phyloP scores from a whole-genome alignment of 37 sponge, comb jelly and placozoan species.

The Chondrilla cf. caribensis region DNA sequence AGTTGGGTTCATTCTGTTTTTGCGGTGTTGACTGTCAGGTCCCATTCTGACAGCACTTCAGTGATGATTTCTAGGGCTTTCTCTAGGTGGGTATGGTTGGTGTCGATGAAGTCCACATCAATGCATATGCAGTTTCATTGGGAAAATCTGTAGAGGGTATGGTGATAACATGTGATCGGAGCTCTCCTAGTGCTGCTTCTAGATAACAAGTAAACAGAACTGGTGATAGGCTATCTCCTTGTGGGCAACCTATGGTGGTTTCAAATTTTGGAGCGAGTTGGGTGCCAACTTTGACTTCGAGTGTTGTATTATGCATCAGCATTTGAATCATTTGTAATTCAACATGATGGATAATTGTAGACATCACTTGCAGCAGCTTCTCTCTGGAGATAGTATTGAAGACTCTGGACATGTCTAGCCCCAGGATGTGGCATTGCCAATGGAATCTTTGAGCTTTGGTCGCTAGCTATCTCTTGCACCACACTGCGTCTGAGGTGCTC shows the following conservation, averaged over 20 bases:
- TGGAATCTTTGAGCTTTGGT: slow-evolving; percentile 5
- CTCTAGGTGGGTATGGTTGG: neutral
- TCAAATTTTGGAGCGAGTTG: slow-evolving; percentile 1
- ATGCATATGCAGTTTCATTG: neutral
- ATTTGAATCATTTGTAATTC: slow-evolving; percentile 8
- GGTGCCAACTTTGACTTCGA: slow-evolving; percentile 17
- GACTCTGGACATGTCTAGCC: neutral
- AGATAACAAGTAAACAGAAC: slow-evolving; percentile 13
- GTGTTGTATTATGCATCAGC: slow-evolving; percentile 20
- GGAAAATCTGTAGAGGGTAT: neutral
- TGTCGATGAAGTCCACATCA: slow-evolving; percentile 15
- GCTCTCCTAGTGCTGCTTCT: slow-evolving; percentile 3
- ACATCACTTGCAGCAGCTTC: slow-evolving; percentile 11
- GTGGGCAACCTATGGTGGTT: neutral
- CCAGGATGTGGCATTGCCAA: slow-evolving; percentile 11
- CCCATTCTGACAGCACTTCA: slow-evolving; percentile 7
- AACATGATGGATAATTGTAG: slow-evolving; percentile 11
- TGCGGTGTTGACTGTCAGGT: slow-evolving; percentile 11
- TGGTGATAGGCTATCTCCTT: slow-evolving; percentile 25
- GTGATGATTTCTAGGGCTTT: neutral
- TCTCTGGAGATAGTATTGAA: slow-evolving; percentile 6
- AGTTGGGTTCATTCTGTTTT: slow-evolving; percentile 4
- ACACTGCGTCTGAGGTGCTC: slow-evolving; percentile 17
- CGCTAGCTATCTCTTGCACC: slow-evolving; percentile 19
- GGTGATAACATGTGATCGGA: slow-evolving; percentile 3